Base-by-base conservation (phyloP, 2,888 invertebrate species). In the Ametastegia equiseti region DNA sequence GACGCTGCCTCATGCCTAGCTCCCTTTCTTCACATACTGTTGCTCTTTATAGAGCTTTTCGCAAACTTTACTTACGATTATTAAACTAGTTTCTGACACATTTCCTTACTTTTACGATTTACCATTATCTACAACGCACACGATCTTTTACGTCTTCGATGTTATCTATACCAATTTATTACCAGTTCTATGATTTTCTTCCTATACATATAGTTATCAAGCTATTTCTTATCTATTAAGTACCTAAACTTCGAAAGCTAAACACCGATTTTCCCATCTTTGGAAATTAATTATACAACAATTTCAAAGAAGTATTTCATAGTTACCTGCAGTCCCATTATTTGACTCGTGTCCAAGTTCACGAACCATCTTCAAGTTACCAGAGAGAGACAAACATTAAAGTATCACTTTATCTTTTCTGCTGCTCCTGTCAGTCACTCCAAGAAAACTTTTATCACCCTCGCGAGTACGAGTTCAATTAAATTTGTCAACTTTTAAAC, bases 21-120 rank as follows among this genome's bases (percentile, higher is more conserved):
- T n/a, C 1, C 75, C 45, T 75, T 75, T 75, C 75, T 75, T 75
- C 33, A 75, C 75, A 75, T 75, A 75, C 75, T 75, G 75, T 75
- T 75, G 75, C 75, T 75, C 75, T 54, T 75, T 75, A 75, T 75
- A 54, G 50, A 50, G 45, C 45, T 54, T 75, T 75, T 54, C 36
- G 36, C 50, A 75, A 75, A 75, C 75, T 75, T 75, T 54, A 75
- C 75, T 75, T 50, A 75, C 75, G 75, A 50, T 75, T 75, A 75
- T 75, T 75, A 75, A 75, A 75, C n/a, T 75, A 75, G 75, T 75
- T 75, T 50, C 75, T 75, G 50, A 75, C 50, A 75, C 75, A 33
- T 75, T 75, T 54, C 75, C 75, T 54, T 45, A 54, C 75, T 75
- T 75, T 75, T 54, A 54, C 54, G 54, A 75, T 50, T 50, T 23